A percentile compares a stretch with the other conserved stretches of the same genome.
Evolutionary conservation across 2,888 invertebrate species (phyloP).

Genomic region (Empis stercorea): DNA sequence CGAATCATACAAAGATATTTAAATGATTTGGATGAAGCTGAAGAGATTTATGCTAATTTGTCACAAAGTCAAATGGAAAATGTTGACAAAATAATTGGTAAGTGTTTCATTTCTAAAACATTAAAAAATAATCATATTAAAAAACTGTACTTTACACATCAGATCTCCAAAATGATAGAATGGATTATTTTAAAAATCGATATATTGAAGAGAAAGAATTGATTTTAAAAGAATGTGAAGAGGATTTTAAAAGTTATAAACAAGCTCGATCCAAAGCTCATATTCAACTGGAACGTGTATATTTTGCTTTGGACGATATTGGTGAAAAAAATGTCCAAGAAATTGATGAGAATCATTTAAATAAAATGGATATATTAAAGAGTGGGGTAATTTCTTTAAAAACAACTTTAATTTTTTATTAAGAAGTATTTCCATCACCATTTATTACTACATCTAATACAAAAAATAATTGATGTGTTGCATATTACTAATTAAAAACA

Average conservation of each 20-base stretch:
- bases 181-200: constrained; percentile 42
- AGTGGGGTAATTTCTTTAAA: constrained; percentile 33
- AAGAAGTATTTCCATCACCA: background rate
- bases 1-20: constrained; percentile 49
- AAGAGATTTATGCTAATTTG: constrained; percentile 58
- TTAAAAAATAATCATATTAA: too few species aligned
- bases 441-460: background rate
- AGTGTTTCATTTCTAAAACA: constrained; percentile 12
- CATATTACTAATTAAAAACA: constrained; percentile 26
- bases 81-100: constrained; percentile 56
- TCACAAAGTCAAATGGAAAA: constrained; percentile 61
- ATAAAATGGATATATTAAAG: constrained; percentile 40
- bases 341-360: constrained; percentile 37
- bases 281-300: constrained; percentile 44
- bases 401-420: background rate
- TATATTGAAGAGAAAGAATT: constrained; percentile 44
- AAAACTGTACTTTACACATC: too few species aligned
- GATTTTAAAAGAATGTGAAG: constrained; percentile 41
- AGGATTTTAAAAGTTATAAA: constrained; percentile 41
- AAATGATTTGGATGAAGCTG: constrained; percentile 53
- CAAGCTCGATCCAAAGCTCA: constrained; percentile 42
- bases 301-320: constrained; percentile 43
- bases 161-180: constrained; percentile 32
- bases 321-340: constrained; percentile 27
- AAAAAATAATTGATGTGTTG: background rate